Evolutionary conservation across 2,113 vertebrate species (phyloP).

Genomic region (Echinops telfairi): DNA sequence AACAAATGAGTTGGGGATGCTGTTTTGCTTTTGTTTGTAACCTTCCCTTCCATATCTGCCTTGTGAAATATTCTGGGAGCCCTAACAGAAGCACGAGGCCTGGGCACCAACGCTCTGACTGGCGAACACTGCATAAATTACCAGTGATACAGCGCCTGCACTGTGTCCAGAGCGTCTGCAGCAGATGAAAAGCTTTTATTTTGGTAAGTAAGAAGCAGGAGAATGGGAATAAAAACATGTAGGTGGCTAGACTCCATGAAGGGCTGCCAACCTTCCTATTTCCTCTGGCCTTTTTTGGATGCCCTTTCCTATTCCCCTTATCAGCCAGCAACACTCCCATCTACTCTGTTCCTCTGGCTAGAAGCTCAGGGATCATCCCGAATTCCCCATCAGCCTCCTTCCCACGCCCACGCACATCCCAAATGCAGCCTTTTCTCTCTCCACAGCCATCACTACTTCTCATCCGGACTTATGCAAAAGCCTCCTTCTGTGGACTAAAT

Average conservation of each 20-base stretch:
- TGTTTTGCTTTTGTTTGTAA: not conserved
- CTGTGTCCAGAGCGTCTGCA: conserved; percentile 57
- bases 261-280: conserved; percentile 65
- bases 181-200: conserved; percentile 52
- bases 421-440: not conserved
- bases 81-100: conserved; percentile 61
- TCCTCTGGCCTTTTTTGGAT: conserved; percentile 59
- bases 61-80: conserved; percentile 60
- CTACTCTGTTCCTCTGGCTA: not conserved
- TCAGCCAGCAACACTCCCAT: not conserved
- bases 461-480: not conserved
- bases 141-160: conserved; percentile 63
- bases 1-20: not conserved
- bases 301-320: not conserved
- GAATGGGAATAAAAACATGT: conserved; percentile 73
- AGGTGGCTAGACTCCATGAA: conserved; percentile 61
- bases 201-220: conserved; percentile 59
- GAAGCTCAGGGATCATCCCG: not conserved
- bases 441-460: not conserved
- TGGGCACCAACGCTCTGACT: conserved; percentile 56
- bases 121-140: conserved; percentile 69
- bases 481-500: not conserved
- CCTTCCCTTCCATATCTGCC: conserved; percentile 54
- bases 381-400: not conserved
- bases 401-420: not conserved